Evolutionary conservation across 2,113 vertebrate genomes (phyloP), one percentile per base, ranked within the genome.

Genomic region (Hypomesus transpacificus): DNA sequence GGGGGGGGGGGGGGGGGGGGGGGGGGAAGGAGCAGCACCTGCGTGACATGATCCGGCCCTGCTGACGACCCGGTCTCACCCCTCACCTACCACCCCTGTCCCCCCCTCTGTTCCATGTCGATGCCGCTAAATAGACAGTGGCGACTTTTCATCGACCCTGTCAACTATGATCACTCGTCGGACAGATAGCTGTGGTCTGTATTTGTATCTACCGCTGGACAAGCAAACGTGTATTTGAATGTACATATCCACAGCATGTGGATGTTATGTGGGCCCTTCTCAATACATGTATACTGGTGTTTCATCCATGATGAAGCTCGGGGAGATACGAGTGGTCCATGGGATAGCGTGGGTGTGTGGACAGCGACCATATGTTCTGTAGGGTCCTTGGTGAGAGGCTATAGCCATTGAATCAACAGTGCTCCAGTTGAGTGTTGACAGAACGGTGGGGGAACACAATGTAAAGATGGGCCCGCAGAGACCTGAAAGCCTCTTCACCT

Each of bases 1-100:
- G 78, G 71, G 4, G 83, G 79, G 74, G 4, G 83, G 79, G 74
- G 4, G 83, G 79, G 74, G 4, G 83, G 79, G 74, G 4, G 83
- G 79, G 74, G 74, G 78, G 71, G 77, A 50, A 53, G 76, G 82
- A 68, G 77, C 74, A 73, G 84, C 88, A 87, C 86, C 85, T 89
- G 86, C 78, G n/a, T 22, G 74, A 71, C 26, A 51, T 4, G 4
- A 28, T 61, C 59, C 17, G 59, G 14, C 24, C 24, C 14, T 61
- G 22, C 59, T 26, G 39, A 46, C 39, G 39, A 46, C 39, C 39
- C 39, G 39, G 39, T 46, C 39, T 46, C 39, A 46, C 39, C 39
- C 39, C 39, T 46, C 39, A 7, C 31, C 31, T 31, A 31, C 31
- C 31, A 2, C 31, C 31, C 31, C 31, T 6, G 6, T 34, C 31